A percentile compares a stretch with the other conserved stretches of the same genome.
phyloP scores from a whole-genome alignment of 2,888 invertebrate genomes.

The Idaea dimidiata region DNA sequence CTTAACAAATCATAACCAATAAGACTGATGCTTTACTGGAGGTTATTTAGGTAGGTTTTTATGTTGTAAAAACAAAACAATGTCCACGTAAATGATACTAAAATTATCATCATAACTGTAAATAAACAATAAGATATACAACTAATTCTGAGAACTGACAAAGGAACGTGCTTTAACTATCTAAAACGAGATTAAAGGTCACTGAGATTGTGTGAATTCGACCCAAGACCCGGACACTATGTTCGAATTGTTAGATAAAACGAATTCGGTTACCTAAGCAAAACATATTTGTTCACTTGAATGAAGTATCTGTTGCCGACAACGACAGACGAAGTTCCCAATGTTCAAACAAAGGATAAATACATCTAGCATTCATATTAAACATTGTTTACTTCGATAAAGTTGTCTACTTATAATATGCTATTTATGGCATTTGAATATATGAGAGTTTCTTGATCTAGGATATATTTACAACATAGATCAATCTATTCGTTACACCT shows the following conservation, averaged over 20 bases:
- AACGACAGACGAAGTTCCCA: neutral
- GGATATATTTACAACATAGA: neutral
- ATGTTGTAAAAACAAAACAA: neutral
- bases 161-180: constrained; percentile 66
- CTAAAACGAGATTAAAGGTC: constrained; percentile 73
- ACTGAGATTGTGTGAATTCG: constrained; percentile 70
- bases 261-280: constrained; percentile 49
- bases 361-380: neutral
- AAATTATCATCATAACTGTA: constrained; percentile 32
- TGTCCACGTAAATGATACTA: constrained; percentile 25
- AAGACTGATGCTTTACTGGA: neutral
- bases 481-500: constrained; percentile 23
- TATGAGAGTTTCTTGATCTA: neutral
- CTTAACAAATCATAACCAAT: neutral
- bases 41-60: neutral
- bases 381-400: neutral
- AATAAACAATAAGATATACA: constrained; percentile 54
- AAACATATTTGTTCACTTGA: constrained; percentile 14
- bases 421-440: too few relatives aligned
- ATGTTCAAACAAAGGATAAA: neutral
- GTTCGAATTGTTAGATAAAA: too few relatives aligned
- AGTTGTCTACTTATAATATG: neutral
- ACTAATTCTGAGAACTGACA: constrained; percentile 64
- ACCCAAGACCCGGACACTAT: constrained; percentile 69
- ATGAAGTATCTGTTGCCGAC: constrained; percentile 12